Conservation (phyloP, 1,140 invertebrate species). For the Drosophila melanica region DNA sequence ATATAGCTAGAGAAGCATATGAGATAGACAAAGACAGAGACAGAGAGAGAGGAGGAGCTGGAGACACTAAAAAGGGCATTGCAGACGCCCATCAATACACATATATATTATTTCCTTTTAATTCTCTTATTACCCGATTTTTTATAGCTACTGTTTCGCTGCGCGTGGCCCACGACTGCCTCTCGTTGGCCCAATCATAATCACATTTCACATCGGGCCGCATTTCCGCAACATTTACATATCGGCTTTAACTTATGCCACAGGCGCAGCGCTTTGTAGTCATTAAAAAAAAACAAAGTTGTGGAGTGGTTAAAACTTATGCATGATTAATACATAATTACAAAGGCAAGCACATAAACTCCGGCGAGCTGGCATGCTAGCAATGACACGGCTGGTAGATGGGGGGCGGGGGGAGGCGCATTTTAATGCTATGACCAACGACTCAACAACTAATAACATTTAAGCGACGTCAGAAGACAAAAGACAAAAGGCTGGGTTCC, state of each 20-base stretch:
- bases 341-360: conserved; percentile 81
- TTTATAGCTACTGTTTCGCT: conserved; percentile 45
- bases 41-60: not conserved
- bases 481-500: conserved; percentile 75
- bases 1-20: not conserved
- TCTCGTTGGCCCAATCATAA: conserved; percentile 55
- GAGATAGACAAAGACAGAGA: not conserved
- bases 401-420: not conserved
- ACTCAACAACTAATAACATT: conserved; percentile 54
- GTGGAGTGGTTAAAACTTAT: conserved; percentile 61
- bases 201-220: conserved; percentile 61
- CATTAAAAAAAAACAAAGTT: conserved; percentile 30
- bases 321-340: conserved; percentile 83
- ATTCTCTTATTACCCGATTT: conserved; percentile 75
- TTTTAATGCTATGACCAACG: conserved; percentile 32
- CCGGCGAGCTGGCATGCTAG: conserved; percentile 14
- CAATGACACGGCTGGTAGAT: not conserved
- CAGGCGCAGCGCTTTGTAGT: conserved; percentile 13
- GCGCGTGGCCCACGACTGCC: conserved; percentile 18
- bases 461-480: conserved; percentile 30
- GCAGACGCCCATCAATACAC: no score
- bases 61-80: conserved; percentile 1
- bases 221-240: conserved; percentile 79
- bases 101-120: conserved; percentile 71
- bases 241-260: conserved; percentile 63